Evolutionary conservation across 1,140 invertebrate species (phyloP).

Genomic region (Hermetia illucens): DNA sequence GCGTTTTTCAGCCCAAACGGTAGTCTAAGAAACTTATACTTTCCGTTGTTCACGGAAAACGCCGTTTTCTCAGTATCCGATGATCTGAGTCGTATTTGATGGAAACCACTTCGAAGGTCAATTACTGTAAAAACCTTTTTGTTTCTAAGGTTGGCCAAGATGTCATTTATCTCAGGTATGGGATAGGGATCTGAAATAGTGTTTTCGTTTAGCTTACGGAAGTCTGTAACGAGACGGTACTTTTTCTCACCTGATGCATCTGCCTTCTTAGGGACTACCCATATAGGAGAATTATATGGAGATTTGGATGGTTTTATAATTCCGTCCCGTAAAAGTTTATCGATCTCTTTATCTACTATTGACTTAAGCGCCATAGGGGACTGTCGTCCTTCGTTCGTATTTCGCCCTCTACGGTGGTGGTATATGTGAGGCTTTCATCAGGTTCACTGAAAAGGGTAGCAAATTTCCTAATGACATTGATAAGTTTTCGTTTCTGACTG

Average conservation of each 20-base stretch:
- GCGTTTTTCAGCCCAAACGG: slow-evolving; percentile 22
- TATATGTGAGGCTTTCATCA: too few relatives aligned
- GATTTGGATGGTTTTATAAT: slow-evolving; percentile 8
- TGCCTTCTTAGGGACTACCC: slow-evolving; percentile 12
- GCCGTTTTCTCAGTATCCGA: slow-evolving; percentile 9
- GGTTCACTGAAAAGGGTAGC: too few relatives aligned
- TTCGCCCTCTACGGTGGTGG: too few relatives aligned
- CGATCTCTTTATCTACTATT: slow-evolving; percentile 9
- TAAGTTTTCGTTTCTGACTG: too few relatives aligned
- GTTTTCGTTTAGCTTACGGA: slow-evolving; percentile 20
- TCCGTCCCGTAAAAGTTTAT: slow-evolving; percentile 5
- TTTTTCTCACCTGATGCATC: slow-evolving; percentile 8
- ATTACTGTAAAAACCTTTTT: slow-evolving; percentile 12
- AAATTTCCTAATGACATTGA: too few relatives aligned
- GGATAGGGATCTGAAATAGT: slow-evolving; percentile 30
- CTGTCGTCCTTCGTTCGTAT: too few relatives aligned
- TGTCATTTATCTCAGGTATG: slow-evolving; percentile 28
- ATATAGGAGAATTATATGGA: slow-evolving; percentile 9
- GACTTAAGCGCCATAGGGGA: too few relatives aligned
- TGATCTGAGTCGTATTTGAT: slow-evolving; percentile 11
- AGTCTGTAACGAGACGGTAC: slow-evolving; percentile 17
- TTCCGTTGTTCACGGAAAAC: slow-evolving; percentile 14
- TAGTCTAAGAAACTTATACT: slow-evolving; percentile 26
- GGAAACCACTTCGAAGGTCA: slow-evolving; percentile 13
- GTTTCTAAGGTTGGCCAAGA: slow-evolving; percentile 11